phyloP scores from a whole-genome alignment of 2,888 invertebrate species.

The Thecocarcelia acutangulata region DNA sequence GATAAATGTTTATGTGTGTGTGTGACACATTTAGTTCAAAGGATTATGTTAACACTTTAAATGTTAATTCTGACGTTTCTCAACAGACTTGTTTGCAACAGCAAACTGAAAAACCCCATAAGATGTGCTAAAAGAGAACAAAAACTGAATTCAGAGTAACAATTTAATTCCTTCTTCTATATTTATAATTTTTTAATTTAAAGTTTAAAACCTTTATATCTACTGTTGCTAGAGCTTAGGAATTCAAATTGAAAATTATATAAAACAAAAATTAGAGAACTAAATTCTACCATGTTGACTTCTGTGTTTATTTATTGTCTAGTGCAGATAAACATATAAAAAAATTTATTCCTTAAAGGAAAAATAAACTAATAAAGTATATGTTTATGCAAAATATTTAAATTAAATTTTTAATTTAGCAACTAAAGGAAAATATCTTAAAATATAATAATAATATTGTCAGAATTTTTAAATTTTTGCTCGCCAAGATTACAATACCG shows the following conservation, averaged over 20 bases:
- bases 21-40: constrained; percentile 58
- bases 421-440: too few relatives aligned
- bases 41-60: constrained; percentile 69
- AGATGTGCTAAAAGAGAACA: constrained; percentile 35
- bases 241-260: constrained; percentile 4
- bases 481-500: too few relatives aligned
- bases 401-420: too few relatives aligned
- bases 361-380: too few relatives aligned
- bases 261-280: not conserved
- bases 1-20: not conserved
- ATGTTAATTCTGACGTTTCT: constrained; percentile 64
- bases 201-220: constrained; percentile 7
- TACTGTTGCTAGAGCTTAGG: not conserved
- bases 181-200: constrained; percentile 49
- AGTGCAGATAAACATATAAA: constrained; percentile 31
- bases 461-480: too few relatives aligned
- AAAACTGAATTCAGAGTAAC: constrained; percentile 28
- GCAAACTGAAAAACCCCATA: constrained; percentile 30
- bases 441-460: too few relatives aligned
- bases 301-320: constrained; percentile 64
- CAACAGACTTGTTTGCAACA: constrained; percentile 33
- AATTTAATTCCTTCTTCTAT: constrained; percentile 58
- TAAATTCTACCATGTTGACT: constrained; percentile 67
- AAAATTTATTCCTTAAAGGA: constrained; percentile 37
- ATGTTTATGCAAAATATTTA: too few relatives aligned